These are phyloP conservation scores for Mystacides longicornis DNA, from an alignment of 2,888 invertebrate genomes.

Conservation along the genomic window DNA sequence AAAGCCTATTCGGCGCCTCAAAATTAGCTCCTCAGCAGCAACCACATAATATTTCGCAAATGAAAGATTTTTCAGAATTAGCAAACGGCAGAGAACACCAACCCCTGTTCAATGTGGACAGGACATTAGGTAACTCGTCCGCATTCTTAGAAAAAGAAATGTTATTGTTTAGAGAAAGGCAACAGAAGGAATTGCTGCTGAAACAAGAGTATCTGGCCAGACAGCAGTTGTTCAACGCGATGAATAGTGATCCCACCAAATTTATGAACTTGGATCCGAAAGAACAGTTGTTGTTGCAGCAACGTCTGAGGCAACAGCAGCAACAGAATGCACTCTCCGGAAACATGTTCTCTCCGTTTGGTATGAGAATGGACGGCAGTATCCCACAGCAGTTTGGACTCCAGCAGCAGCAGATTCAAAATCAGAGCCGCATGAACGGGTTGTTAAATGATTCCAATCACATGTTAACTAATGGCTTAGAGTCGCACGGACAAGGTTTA, in stretches of 20 bases:
- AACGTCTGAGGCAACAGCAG: slow-evolving; percentile 19
- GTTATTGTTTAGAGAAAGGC: slow-evolving; percentile 7
- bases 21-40: background rate
- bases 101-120: background rate
- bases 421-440: background rate
- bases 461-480: slow-evolving; percentile 10
- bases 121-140: background rate
- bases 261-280: slow-evolving; percentile 29
- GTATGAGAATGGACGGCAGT: slow-evolving; percentile 44
- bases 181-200: slow-evolving; percentile 37
- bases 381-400: slow-evolving; percentile 23
- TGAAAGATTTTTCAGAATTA: slow-evolving; percentile 15
- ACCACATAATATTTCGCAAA: background rate
- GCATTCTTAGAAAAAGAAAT: slow-evolving; percentile 1
- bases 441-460: slow-evolving; percentile 7
- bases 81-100: slow-evolving; percentile 21
- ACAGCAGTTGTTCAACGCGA: slow-evolving; percentile 32
- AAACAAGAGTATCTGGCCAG: slow-evolving; percentile 40
- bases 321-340: slow-evolving; percentile 32
- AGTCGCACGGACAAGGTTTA: background rate
- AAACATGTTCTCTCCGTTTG: slow-evolving; percentile 46
- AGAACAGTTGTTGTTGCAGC: slow-evolving; percentile 5
- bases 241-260: slow-evolving; percentile 35
- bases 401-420: slow-evolving; percentile 4
- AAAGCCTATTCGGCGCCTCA: slow-evolving; percentile 4